A percentile compares a stretch with the other conserved stretches of the same genome.
Conservation (phyloP, 2,888 invertebrate genomes). For the Ecliptopera silaceata region DNA sequence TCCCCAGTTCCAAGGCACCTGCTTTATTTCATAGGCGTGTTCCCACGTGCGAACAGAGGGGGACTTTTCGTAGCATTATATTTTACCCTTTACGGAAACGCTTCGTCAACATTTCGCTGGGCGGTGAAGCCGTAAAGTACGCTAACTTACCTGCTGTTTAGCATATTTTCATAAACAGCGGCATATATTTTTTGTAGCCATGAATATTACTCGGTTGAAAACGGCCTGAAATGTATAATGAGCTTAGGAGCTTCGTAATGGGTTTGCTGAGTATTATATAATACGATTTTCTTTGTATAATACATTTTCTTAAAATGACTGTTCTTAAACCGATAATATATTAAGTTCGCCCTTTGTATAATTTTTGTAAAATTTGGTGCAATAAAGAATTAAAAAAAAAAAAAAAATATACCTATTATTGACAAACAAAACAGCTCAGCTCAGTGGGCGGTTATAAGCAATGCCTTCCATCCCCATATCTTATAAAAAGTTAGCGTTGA, state of each 20-base stretch:
- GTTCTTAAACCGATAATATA: too few relatives aligned
- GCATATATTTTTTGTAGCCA: slow-evolving; percentile 8
- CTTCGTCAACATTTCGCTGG: slow-evolving; percentile 37
- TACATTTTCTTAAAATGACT: neutral
- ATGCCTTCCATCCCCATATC: too few relatives aligned
- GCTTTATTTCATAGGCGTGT: slow-evolving; percentile 23
- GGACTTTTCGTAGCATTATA: slow-evolving; percentile 38
- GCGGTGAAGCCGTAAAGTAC: slow-evolving; percentile 25
- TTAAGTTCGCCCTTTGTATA: too few relatives aligned
- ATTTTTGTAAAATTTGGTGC: too few relatives aligned
- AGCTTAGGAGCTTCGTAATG: neutral
- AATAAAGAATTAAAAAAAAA: too few relatives aligned
- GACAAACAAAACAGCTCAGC: too few relatives aligned
- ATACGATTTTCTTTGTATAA: neutral
- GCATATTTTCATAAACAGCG: slow-evolving; percentile 31
- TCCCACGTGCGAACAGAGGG: slow-evolving; percentile 33
- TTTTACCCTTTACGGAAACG: slow-evolving; percentile 42
- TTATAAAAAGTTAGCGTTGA: too few relatives aligned
- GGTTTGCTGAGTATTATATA: neutral
- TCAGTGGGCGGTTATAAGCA: too few relatives aligned
- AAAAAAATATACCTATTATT: too few relatives aligned
- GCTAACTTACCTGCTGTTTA: slow-evolving; percentile 29
- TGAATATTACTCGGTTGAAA: neutral
- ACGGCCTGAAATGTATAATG: neutral
- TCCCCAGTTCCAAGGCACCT: slow-evolving; percentile 5